phyloP scores from a whole-genome alignment of 2,888 invertebrate genomes.

The Odontocolon sp. region DNA sequence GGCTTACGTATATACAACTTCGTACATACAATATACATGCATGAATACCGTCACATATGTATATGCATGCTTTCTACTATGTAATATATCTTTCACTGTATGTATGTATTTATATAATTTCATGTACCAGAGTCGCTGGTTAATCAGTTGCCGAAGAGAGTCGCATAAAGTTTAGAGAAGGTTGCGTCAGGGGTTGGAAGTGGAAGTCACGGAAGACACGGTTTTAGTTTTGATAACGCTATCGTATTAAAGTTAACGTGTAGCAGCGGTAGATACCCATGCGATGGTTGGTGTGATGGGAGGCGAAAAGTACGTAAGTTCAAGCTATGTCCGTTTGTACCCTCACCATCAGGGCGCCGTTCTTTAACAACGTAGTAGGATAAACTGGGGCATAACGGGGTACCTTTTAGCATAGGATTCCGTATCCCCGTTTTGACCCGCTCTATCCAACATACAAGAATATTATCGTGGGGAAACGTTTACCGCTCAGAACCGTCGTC shows the following conservation, averaged over 20 bases:
- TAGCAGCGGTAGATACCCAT: conserved; percentile 8
- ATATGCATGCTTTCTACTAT: background rate
- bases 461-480: conserved; percentile 78
- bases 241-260: conserved; percentile 30
- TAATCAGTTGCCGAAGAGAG: no score
- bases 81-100: no score
- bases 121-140: no score
- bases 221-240: conserved; percentile 12
- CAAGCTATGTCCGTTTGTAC: conserved; percentile 67
- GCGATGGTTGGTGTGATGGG: conserved; percentile 17
- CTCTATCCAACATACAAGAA: no score
- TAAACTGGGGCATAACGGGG: no score
- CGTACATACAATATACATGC: no score
- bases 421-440: no score
- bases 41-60: background rate
- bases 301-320: conserved; percentile 71
- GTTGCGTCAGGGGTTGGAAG: background rate
- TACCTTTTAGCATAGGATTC: no score
- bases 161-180: no score
- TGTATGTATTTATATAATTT: no score
- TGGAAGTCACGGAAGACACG: background rate
- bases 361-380: conserved; percentile 53
- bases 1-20: conserved; percentile 9
- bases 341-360: conserved; percentile 43
- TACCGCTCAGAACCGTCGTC: conserved; percentile 64